Conservation (phyloP, 1,140 invertebrate genomes). For the Pseudomyrmex dendroicus region DNA sequence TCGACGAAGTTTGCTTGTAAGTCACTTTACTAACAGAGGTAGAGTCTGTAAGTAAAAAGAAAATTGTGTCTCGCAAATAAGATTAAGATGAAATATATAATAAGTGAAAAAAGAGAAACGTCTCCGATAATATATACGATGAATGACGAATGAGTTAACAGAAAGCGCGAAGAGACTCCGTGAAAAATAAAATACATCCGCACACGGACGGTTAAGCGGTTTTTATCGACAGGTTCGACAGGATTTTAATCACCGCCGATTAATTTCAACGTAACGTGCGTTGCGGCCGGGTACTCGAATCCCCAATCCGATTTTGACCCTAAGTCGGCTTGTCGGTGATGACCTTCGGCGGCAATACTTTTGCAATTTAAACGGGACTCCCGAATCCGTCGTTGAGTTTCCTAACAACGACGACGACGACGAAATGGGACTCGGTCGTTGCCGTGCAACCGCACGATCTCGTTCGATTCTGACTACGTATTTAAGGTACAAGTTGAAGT, state of each 20-base stretch:
- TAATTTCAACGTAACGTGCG: constrained; percentile 23
- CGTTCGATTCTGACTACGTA: constrained; percentile 42
- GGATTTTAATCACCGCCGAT: constrained; percentile 22
- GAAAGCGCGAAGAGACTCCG: not conserved
- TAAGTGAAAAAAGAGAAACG: not conserved
- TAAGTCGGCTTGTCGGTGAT: constrained; percentile 36
- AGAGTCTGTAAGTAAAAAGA: constrained; percentile 11
- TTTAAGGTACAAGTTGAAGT: constrained; percentile 37
- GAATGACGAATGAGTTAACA: not conserved
- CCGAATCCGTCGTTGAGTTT: constrained; percentile 34
- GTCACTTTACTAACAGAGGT: constrained; percentile 13
- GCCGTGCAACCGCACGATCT: constrained; percentile 47
- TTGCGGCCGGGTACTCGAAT: constrained; percentile 3
- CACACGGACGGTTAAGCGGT: not conserved
- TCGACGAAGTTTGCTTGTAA: constrained; percentile 32
- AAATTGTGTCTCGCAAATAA: constrained; percentile 18
- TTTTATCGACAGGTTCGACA: not conserved
- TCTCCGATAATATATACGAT: not conserved
- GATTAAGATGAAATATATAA: constrained; percentile 14
- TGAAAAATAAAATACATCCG: constrained; percentile 6
- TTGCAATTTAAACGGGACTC: constrained; percentile 46
- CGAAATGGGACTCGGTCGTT: constrained; percentile 36
- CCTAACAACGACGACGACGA: constrained; percentile 8
- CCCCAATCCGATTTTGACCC: constrained; percentile 42
- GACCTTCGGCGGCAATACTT: constrained; percentile 52